Conservation (phyloP, 1,140 invertebrate genomes). For the Cherax quadricarinatus region DNA sequence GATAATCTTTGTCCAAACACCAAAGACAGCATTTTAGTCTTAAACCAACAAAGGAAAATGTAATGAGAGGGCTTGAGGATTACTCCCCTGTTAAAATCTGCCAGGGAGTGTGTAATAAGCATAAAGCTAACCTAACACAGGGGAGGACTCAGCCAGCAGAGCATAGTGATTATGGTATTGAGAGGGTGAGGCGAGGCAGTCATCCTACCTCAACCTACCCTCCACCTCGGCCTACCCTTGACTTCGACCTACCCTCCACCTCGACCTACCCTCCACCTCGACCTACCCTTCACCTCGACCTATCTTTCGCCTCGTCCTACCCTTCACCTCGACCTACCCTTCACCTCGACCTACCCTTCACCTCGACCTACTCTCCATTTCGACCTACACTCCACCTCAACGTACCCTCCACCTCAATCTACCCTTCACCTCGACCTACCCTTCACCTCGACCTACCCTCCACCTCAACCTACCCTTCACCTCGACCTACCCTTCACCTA, state of each 20-base stretch:
- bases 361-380: no score
- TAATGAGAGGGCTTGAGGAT: background rate
- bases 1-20: no score
- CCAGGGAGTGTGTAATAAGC: background rate
- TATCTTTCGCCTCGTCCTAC: no score
- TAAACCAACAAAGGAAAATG: background rate
- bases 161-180: background rate
- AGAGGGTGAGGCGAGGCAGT: background rate
- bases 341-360: no score
- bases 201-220: background rate
- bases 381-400: no score
- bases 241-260: background rate
- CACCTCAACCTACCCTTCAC: no score
- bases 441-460: background rate
- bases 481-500: background rate
- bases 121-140: background rate
- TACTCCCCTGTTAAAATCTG: background rate
- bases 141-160: background rate
- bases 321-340: no score
- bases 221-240: no score
- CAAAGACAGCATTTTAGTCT: background rate
- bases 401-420: no score
- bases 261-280: no score
- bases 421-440: no score
- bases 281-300: no score